phyloP scores from a whole-genome alignment of 1,140 invertebrate species.

The Palaemon carinicauda region DNA sequence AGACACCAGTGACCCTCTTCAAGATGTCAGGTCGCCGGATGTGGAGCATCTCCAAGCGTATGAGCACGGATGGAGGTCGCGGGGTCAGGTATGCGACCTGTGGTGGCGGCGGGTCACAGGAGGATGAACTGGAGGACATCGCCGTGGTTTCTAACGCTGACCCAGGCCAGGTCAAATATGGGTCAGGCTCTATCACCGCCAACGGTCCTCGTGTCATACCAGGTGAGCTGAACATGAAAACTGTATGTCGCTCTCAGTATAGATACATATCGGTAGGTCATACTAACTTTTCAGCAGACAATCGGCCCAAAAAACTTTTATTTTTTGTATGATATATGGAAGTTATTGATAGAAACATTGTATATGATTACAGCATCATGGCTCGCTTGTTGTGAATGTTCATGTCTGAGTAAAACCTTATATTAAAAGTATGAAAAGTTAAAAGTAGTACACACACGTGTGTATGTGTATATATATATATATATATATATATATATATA shows the following conservation, averaged over 20 bases:
- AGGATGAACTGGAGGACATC: slow-evolving; percentile 79
- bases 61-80: slow-evolving; percentile 26
- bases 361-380: too few relatives aligned
- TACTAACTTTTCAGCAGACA: too few relatives aligned
- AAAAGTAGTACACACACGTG: not conserved
- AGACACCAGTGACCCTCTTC: not conserved
- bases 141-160: slow-evolving; percentile 74
- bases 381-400: too few relatives aligned
- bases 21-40: slow-evolving; percentile 40
- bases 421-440: too few relatives aligned
- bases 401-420: too few relatives aligned
- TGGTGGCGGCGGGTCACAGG: slow-evolving; percentile 60
- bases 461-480: not conserved
- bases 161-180: slow-evolving; percentile 71
- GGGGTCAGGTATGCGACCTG: slow-evolving; percentile 31
- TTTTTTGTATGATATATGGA: too few relatives aligned
- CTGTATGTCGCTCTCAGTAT: too few relatives aligned
- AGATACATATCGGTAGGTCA: too few relatives aligned
- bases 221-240: slow-evolving; percentile 70
- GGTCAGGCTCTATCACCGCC: slow-evolving; percentile 68
- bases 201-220: slow-evolving; percentile 75
- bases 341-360: not conserved
- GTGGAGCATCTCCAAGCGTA: slow-evolving; percentile 27
- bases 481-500: not conserved
- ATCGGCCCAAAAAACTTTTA: too few relatives aligned